These are phyloP conservation scores for Drosophila pruinosa DNA, from an alignment of 1,140 invertebrate species.

Conservation along the genomic window DNA sequence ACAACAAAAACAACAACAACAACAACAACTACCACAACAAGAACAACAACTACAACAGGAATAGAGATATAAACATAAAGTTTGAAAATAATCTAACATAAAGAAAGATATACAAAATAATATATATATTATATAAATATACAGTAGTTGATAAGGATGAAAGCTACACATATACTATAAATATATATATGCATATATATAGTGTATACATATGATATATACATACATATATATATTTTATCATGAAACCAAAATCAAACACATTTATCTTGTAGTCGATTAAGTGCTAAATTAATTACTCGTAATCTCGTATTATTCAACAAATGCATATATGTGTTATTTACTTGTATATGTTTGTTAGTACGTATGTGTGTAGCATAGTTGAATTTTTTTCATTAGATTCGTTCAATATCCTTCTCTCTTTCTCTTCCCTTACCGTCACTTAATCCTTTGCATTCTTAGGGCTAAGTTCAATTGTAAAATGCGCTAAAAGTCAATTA, in stretches of 20 bases:
- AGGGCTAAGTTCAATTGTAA: conserved; percentile 6
- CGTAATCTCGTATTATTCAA: conserved; percentile 1
- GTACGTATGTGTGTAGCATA: neutral
- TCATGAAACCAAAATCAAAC: neutral
- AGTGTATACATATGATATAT: neutral
- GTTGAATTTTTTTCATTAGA: conserved; percentile 14
- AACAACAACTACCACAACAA: conserved; percentile 7
- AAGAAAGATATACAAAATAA: conserved; percentile 1
- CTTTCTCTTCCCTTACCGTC: neutral
- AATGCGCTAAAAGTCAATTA: conserved; percentile 27
- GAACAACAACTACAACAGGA: neutral
- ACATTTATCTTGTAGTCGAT: neutral
- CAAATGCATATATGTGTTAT: conserved; percentile 3
- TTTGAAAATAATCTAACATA: neutral
- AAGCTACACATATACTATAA: conserved; percentile 4
- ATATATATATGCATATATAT: neutral
- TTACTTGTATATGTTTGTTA: neutral
- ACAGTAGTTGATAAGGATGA: neutral
- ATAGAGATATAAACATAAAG: conserved; percentile 15
- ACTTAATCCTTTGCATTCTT: neutral
- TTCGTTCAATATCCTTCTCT: neutral
- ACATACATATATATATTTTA: conserved; percentile 3
- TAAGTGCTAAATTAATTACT: conserved; percentile 3
- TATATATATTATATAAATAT: neutral
- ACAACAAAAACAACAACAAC: conserved; percentile 7